Evolutionary conservation across 2,797 vertebrate species (phyloP).

Genomic region (Xenopus petersii): DNA sequence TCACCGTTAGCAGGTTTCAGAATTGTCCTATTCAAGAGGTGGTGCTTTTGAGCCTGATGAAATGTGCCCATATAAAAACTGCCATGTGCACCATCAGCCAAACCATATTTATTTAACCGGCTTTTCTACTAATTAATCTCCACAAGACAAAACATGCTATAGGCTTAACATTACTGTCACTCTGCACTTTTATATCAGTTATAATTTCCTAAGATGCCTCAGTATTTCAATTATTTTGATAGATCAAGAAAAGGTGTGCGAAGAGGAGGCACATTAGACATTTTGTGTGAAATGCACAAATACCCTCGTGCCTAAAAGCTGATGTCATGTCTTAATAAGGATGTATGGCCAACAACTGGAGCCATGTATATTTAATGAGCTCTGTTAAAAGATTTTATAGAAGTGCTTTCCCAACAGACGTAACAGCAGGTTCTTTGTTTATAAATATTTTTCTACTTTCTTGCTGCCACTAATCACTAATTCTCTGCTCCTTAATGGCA

Average conservation of each 20-base stretch:
- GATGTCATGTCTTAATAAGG: conserved; percentile 60
- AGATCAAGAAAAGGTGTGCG: conserved; percentile 18
- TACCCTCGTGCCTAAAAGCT: conserved; percentile 48
- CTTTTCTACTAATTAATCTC: no score
- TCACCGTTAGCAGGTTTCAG: no score
- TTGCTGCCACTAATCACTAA: conserved; percentile 62
- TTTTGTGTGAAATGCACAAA: conserved; percentile 38
- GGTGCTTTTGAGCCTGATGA: no score
- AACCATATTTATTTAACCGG: no score
- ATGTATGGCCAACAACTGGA: conserved; percentile 62
- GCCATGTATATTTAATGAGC: conserved; percentile 64
- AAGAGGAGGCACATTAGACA: conserved; percentile 15
- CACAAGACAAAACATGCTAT: no score
- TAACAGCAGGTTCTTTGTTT: conserved; percentile 62
- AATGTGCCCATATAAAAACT: no score
- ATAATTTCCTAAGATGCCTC: no score
- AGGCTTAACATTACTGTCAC: no score
- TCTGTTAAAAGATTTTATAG: conserved; percentile 66
- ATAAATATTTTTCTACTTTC: conserved; percentile 53
- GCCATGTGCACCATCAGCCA: no score
- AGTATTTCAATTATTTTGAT: conserved; percentile 18
- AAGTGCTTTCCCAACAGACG: conserved; percentile 59
- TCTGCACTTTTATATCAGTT: no score
- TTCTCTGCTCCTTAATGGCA: conserved; percentile 61
- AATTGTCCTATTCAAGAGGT: no score